Evolutionary conservation across 2,797 vertebrate species (phyloP), one percentile per base, ranked within the genome.

Genomic region (Pseudomugil gertrudae): DNA sequence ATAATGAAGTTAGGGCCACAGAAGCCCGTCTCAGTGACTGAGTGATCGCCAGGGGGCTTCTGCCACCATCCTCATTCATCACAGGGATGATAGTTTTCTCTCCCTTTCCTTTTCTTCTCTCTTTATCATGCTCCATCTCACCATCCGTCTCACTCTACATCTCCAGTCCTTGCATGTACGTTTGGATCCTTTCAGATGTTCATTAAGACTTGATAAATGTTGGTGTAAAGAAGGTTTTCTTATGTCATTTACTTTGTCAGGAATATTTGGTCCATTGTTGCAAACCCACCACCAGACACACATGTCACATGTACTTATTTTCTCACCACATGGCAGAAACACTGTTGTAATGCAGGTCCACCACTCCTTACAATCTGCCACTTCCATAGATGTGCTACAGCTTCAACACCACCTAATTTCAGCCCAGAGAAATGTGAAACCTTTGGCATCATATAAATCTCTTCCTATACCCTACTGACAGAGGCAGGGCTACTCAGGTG

Each of bases 141-240:
- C 76, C 78, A 65, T 87, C 77, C 72, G 63, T 66, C 79, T 75
- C 35, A 13, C 55, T 66, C 65, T 33, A 62, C 54, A 33, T 64
- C 74, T 68, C 69, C 68, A 48, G 35, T 51, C 52, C 55, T 61
- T 19, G 27, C 80, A 88, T 90, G 89, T 90, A 84, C 83, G 90
- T 90, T 80, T 65, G 57, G 78, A 68, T 59, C 84, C 87, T 89
- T 72, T 88, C 79, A 75, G 77, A 65, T 79, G 84, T 89, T 92
- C 89, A 91, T 92, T 93, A 90, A 84, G 70, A 78, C 80, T 81
- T 88, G 87, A 92, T 89, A 79, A 89, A 92, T 89, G 86, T 72
- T 54, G 78, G 74, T 36, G 69, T 74, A 83, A 65, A 74, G 88
- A 86, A 86, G 83, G 71, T 86, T 90, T 85, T 83, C 81, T 90